These are phyloP conservation scores for Parazoanthus atlanticus DNA, from an alignment of 92 coral and sea anemone genomes.

Conservation along the genomic window DNA sequence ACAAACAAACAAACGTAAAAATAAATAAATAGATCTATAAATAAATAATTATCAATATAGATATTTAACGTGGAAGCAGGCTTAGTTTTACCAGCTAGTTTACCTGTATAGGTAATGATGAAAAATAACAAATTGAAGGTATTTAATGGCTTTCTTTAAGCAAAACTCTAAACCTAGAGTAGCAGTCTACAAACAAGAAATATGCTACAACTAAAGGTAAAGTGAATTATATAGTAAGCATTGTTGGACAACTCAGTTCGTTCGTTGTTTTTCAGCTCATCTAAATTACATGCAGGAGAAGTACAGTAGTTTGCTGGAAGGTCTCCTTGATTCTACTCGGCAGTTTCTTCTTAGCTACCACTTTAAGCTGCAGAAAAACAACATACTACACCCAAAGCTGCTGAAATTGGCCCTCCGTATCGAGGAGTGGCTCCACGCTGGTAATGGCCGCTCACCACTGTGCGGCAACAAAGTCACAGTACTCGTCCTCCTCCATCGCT, in stretches of 20 bases:
- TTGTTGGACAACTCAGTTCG: neutral
- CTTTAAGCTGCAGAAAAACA: slow-evolving; percentile 65
- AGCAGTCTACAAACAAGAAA: neutral
- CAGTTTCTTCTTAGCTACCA: slow-evolving; percentile 74
- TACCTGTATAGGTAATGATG: neutral
- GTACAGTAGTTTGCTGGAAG: slow-evolving; percentile 59
- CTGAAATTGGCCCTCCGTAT: slow-evolving; percentile 49
- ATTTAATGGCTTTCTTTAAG: neutral
- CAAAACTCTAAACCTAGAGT: neutral
- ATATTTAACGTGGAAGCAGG: too few relatives aligned
- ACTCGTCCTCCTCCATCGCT: slow-evolving; percentile 49
- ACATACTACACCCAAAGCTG: slow-evolving; percentile 86
- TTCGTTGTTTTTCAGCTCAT: slow-evolving; percentile 61
- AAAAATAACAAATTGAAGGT: neutral
- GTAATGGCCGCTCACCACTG: slow-evolving; percentile 32
- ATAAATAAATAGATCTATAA: too few relatives aligned
- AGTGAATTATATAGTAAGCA: too few relatives aligned
- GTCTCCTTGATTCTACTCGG: slow-evolving; percentile 69
- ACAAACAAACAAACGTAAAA: too few relatives aligned
- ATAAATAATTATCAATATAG: too few relatives aligned
- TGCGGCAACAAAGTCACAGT: slow-evolving; percentile 27
- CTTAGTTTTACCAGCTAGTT: too few relatives aligned
- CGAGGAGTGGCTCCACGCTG: slow-evolving; percentile 40
- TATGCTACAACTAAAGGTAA: neutral
- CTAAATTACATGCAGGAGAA: slow-evolving; percentile 67